These are phyloP conservation scores for Darevskia mixta DNA, from an alignment of 2,797 vertebrate genomes.

Conservation along the genomic window DNA sequence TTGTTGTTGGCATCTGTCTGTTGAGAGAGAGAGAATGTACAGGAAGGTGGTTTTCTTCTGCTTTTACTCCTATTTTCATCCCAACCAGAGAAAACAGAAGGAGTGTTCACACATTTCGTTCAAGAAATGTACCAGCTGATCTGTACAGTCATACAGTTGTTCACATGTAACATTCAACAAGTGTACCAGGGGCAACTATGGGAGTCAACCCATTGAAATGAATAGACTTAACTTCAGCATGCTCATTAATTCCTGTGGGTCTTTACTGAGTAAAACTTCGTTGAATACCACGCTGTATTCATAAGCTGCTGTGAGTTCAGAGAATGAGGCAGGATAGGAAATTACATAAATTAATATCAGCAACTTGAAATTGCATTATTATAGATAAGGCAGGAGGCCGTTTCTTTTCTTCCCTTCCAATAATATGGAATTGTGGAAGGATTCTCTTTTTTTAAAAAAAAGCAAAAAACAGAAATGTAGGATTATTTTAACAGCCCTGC, in stretches of 20 bases:
- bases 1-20: too few relatives aligned
- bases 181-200: too few relatives aligned
- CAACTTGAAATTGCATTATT: constrained; percentile 19
- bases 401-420: not conserved
- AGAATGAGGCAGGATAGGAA: constrained; percentile 15
- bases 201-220: too few relatives aligned
- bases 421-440: not conserved
- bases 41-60: not conserved
- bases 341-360: constrained; percentile 14
- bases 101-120: too few relatives aligned
- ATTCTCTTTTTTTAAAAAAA: not conserved
- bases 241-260: too few relatives aligned
- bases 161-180: not conserved
- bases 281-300: not conserved
- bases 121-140: too few relatives aligned
- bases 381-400: not conserved
- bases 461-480: not conserved
- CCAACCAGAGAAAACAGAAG: too few relatives aligned
- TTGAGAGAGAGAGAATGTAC: too few relatives aligned
- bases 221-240: too few relatives aligned
- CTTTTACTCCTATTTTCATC: not conserved
- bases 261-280: too few relatives aligned
- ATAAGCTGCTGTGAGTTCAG: not conserved
- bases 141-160: too few relatives aligned
- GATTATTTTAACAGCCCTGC: not conserved